Conservation (phyloP, 2,888 invertebrate species). For the Thymelicus sylvestris region DNA sequence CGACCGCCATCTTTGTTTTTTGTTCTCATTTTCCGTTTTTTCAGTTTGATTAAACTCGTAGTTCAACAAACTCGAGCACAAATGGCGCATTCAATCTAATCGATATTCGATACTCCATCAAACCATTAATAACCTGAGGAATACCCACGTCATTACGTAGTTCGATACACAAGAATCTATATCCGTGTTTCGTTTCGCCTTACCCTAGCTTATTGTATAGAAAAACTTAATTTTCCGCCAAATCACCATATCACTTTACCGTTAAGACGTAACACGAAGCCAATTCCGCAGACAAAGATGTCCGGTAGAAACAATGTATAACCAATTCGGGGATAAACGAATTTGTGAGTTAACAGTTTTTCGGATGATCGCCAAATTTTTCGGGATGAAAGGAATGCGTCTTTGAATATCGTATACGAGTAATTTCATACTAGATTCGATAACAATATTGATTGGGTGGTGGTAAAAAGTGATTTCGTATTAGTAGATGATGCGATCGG, state of each 20-base stretch:
- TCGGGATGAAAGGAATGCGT: slow-evolving; percentile 72
- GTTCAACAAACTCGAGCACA: slow-evolving; percentile 61
- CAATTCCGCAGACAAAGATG: slow-evolving; percentile 78
- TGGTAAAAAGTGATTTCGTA: slow-evolving; percentile 75
- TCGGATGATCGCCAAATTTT: slow-evolving; percentile 58
- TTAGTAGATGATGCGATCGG: slow-evolving; percentile 77
- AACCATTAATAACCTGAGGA: slow-evolving; percentile 44
- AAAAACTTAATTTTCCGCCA: slow-evolving; percentile 70
- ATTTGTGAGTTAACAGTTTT: slow-evolving; percentile 71
- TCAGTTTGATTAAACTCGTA: slow-evolving; percentile 61
- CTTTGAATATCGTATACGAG: slow-evolving; percentile 53
- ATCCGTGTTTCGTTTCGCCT: slow-evolving; percentile 61
- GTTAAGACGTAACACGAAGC: slow-evolving; percentile 60
- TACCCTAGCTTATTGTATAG: slow-evolving; percentile 57
- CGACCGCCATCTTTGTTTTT: slow-evolving; percentile 63
- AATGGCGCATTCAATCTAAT: slow-evolving; percentile 53
- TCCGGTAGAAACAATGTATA: slow-evolving; percentile 78
- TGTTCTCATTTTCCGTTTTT: slow-evolving; percentile 62
- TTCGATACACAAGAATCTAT: slow-evolving; percentile 54
- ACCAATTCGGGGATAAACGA: slow-evolving; percentile 69
- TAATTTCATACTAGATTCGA: slow-evolving; percentile 79
- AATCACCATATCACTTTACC: slow-evolving; percentile 61
- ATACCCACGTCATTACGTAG: slow-evolving; percentile 41
- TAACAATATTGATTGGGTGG: slow-evolving; percentile 67
- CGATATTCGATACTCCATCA: slow-evolving; percentile 40